Base-by-base conservation (phyloP, 1,140 invertebrate species). In the Halesus radiatus region DNA sequence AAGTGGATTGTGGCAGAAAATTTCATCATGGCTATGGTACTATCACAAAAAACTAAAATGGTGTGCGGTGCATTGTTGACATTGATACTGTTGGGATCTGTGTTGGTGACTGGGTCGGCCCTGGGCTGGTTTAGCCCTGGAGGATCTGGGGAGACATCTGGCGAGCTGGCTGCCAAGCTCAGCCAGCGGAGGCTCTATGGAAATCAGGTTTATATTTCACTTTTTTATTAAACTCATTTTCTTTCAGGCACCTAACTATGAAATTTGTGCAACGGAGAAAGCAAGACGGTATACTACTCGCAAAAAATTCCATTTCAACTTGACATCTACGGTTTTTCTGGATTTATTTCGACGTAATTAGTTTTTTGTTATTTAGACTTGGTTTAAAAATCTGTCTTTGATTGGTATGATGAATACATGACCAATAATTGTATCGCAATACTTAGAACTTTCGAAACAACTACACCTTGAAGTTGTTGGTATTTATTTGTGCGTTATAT, bases 1-100 rank as follows among this genome's bases (percentile, higher is more conserved):
- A 72, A 52, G 68, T 72, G 68, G 54, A 77, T 52, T 23, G 53
- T 60, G 76, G 54, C 29, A 54, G 16, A 45, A 16, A 13, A 26
- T 62, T 64, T 62, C 79, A 90, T 88, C 85, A 92, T 92, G 91
- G 91, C 91, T 80, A 92, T 92, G 90, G 91, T 92, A 81, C 87
- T 92, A 83, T 91, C 91, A 18, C 88, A 87, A 79, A 89, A 90
- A 84, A 89, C 90, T 13, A 92, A 92, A 88, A 85, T 91, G 80
- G 90, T 90, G 83, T 88, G 90, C 84, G 89, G 88, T 84, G 88
- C 87, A 16, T 85, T 92, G 72, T 84, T 91, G 26, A 73, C 90
- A 15, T 86, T 91, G 68, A 88, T 92, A 80, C 68, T 91, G 58
- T 80, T 91, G 66, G 91, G 90, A 72, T 87, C 90, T 76, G 87